These are phyloP conservation scores for Gallinago solitaria DNA, from an alignment of 2,797 vertebrate species.

Conservation along the genomic window DNA sequence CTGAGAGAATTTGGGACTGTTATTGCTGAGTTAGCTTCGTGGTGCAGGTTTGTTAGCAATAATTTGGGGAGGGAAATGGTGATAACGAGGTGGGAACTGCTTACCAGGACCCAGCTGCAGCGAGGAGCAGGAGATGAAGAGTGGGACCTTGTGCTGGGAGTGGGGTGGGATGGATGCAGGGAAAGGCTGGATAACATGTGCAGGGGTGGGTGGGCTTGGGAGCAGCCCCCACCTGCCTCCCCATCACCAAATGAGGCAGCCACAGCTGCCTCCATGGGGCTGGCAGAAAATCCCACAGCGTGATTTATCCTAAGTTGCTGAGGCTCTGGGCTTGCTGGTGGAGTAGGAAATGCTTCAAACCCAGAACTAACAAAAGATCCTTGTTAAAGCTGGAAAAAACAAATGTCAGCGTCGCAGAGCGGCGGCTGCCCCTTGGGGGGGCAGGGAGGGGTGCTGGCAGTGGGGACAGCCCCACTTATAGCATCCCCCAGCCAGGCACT, in stretches of 20 bases:
- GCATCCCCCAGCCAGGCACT: neutral
- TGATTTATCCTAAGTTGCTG: fast-evolving
- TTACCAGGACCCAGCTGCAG: neutral
- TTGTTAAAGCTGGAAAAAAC: neutral
- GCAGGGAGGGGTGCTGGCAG: neutral
- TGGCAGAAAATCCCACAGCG: neutral
- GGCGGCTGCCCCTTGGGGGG: fast-evolving
- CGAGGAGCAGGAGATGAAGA: neutral
- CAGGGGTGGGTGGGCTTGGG: neutral
- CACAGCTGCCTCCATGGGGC: neutral
- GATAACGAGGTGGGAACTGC: neutral
- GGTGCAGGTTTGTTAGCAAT: neutral
- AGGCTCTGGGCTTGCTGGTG: neutral
- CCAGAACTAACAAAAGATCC: neutral
- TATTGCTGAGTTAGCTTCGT: neutral
- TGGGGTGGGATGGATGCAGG: no score
- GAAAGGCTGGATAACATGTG: neutral
- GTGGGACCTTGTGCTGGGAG: neutral
- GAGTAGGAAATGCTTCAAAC: neutral
- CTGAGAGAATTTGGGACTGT: neutral
- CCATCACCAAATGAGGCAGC: neutral
- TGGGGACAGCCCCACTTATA: neutral
- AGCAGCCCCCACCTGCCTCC: neutral
- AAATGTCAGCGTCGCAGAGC: fast-evolving
- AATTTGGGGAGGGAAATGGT: no score